Conservation (phyloP, 1,140 invertebrate genomes). For the Glossosoma conforme region DNA sequence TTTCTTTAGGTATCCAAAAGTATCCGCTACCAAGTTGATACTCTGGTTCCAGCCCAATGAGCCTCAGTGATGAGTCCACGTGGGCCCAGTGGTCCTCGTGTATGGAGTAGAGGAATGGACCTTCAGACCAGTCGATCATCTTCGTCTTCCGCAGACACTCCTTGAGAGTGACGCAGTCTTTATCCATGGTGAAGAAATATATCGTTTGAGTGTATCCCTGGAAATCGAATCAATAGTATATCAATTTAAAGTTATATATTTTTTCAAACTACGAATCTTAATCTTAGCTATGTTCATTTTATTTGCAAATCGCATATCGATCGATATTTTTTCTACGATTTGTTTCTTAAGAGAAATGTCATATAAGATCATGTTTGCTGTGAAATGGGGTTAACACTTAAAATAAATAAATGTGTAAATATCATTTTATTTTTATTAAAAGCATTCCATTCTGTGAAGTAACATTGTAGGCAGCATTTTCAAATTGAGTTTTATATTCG, state of each 20-base stretch:
- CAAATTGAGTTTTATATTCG: too few species aligned
- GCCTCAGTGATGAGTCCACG: constrained; percentile 13
- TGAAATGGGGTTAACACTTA: too few species aligned
- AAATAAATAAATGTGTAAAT: too few species aligned
- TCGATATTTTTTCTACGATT: too few species aligned
- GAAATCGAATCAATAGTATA: constrained; percentile 5
- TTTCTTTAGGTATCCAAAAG: constrained; percentile 28
- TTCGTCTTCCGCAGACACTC: constrained; percentile 16
- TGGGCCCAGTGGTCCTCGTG: constrained; percentile 27
- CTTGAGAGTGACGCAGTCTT: constrained; percentile 9
- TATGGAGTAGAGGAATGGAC: constrained; percentile 25
- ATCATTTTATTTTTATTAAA: too few species aligned
- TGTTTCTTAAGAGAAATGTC: too few species aligned
- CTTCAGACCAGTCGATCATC: constrained; percentile 17
- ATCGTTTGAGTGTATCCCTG: constrained; percentile 13
- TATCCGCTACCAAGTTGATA: constrained; percentile 22
- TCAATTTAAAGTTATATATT: background rate
- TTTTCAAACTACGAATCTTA: too few species aligned
- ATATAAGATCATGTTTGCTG: too few species aligned
- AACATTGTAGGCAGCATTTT: too few species aligned
- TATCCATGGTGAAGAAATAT: constrained; percentile 24
- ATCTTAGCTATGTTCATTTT: too few species aligned
- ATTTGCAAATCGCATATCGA: too few species aligned
- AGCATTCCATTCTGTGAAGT: too few species aligned
- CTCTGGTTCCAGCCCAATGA: constrained; percentile 16